Evolutionary conservation across 64 coral and sea anemone genomes (phyloP).

Genomic region (Pocillopora verrucosa): DNA sequence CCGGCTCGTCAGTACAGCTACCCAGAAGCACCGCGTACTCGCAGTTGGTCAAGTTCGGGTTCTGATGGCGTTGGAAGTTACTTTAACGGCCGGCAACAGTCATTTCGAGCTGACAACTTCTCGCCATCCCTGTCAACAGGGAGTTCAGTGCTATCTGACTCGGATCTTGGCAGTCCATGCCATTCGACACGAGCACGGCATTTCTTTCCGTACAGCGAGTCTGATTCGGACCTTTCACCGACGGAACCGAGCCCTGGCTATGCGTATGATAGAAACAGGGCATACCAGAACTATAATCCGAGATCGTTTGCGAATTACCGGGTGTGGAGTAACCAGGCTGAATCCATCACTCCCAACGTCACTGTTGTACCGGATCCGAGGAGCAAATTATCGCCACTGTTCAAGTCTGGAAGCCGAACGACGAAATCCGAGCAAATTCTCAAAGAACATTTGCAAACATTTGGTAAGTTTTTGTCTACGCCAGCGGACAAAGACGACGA

Average conservation of each 20-base stretch:
- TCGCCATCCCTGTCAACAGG: constrained; percentile 53
- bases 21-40: constrained; percentile 48
- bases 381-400: constrained; percentile 38
- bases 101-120: constrained; percentile 37
- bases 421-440: constrained; percentile 68
- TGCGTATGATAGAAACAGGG: constrained; percentile 22
- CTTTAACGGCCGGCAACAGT: constrained; percentile 11
- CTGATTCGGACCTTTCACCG: constrained; percentile 13
- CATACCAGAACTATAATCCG: constrained; percentile 23
- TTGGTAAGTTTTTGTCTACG: constrained; percentile 44
- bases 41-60: constrained; percentile 30
- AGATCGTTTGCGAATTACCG: constrained; percentile 61
- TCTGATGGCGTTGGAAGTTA: background rate
- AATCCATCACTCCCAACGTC: constrained; percentile 50
- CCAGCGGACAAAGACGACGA: constrained; percentile 27
- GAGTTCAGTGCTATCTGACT: constrained; percentile 13
- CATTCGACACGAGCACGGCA: background rate
- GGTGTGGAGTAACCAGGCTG: constrained; percentile 48
- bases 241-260: constrained; percentile 13
- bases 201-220: constrained; percentile 9
- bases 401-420: constrained; percentile 44
- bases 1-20: constrained; percentile 38
- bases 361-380: constrained; percentile 54
- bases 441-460: constrained; percentile 62
- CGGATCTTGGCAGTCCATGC: constrained; percentile 18